phyloP scores from a whole-genome alignment of 2,888 invertebrate species.

The Drosophila borealis region DNA sequence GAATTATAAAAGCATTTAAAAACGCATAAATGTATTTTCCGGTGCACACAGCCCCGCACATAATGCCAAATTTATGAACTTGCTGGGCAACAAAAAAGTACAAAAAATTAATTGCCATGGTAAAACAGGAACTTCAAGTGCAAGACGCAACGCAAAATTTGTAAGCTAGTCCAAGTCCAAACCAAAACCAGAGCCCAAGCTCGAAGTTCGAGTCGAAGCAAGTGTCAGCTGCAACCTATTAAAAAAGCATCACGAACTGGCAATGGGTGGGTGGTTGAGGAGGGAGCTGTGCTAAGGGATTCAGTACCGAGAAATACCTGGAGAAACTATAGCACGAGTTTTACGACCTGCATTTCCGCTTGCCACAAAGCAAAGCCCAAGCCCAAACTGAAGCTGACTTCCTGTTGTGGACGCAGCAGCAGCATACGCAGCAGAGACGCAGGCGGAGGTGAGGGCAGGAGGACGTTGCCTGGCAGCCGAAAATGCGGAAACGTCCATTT shows the following conservation, averaged over 20 bases:
- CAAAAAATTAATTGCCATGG: constrained; percentile 65
- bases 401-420: constrained; percentile 62
- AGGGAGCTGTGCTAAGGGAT: neutral
- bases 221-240: constrained; percentile 73
- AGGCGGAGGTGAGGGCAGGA: neutral
- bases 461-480: constrained; percentile 42
- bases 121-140: constrained; percentile 44
- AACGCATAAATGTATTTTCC: constrained; percentile 75
- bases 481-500: constrained; percentile 82
- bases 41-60: constrained; percentile 17
- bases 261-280: neutral
- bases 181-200: constrained; percentile 4
- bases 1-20: constrained; percentile 56
- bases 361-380: constrained; percentile 57
- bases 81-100: constrained; percentile 23
- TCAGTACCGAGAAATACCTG: constrained; percentile 22
- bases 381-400: constrained; percentile 64
- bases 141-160: constrained; percentile 35
- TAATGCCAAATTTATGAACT: constrained; percentile 72
- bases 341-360: constrained; percentile 70
- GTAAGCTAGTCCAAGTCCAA: constrained; percentile 30
- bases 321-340: constrained; percentile 41
- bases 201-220: constrained; percentile 14
- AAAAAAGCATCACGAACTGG: constrained; percentile 61
- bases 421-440: constrained; percentile 1